These are phyloP conservation scores for Graptemys geographica DNA, from an alignment of 2,797 vertebrate genomes.

Conservation along the genomic window DNA sequence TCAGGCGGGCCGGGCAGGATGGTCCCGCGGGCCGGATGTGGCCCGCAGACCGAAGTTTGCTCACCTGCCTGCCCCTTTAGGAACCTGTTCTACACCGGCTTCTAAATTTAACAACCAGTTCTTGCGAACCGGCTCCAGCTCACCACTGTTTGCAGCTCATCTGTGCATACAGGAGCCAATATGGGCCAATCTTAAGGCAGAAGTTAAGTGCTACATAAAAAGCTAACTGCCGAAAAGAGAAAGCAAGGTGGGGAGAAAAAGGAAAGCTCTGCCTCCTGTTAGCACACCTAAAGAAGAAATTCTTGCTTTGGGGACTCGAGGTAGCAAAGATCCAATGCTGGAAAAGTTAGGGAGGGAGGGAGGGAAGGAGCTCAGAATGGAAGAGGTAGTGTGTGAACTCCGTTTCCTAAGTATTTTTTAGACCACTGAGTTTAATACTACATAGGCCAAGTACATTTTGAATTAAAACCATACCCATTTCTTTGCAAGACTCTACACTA, in stretches of 20 bases:
- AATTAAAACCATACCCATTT: background rate
- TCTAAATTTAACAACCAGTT: no score
- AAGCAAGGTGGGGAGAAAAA: background rate
- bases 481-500: fast-evolving
- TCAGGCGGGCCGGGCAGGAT: no score
- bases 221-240: background rate
- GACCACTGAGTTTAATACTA: background rate
- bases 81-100: no score
- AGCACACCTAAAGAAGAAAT: background rate
- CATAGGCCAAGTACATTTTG: fast-evolving
- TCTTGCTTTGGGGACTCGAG: background rate
- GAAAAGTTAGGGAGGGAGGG: background rate
- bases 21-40: no score
- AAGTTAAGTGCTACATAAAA: background rate
- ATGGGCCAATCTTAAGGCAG: background rate
- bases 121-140: no score
- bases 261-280: background rate
- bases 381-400: background rate
- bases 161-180: background rate
- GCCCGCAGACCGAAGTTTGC: no score
- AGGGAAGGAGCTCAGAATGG: background rate
- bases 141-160: background rate
- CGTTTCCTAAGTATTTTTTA: background rate
- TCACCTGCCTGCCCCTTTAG: no score
- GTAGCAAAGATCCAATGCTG: fast-evolving